Conservation (phyloP, 2,113 vertebrate genomes). For the Geococcyx californianus region DNA sequence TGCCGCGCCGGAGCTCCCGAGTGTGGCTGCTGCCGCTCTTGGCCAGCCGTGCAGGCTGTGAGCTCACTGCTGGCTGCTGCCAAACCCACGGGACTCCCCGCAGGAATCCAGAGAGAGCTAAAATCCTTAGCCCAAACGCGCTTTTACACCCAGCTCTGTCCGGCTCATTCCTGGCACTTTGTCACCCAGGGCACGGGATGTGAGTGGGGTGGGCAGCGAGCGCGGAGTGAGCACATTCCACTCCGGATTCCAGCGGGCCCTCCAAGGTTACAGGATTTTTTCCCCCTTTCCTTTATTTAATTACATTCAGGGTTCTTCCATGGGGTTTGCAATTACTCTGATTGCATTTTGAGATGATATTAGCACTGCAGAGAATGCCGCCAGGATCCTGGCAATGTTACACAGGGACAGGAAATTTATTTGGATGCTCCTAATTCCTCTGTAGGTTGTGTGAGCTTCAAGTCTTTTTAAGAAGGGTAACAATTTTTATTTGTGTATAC, state of each 20-base stretch:
- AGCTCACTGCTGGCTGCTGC: neutral
- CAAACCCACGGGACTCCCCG: neutral
- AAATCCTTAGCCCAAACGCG: neutral
- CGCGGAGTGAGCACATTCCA: neutral
- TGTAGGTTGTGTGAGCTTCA: neutral
- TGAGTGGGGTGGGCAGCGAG: neutral
- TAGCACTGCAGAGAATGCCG: neutral
- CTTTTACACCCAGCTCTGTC: neutral
- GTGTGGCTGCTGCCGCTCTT: neutral
- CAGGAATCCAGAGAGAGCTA: neutral
- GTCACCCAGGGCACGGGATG: neutral
- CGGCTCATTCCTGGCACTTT: neutral
- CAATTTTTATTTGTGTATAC: neutral
- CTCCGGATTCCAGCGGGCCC: conserved; percentile 24
- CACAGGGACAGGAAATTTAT: neutral
- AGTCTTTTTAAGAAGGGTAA: neutral
- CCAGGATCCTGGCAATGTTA: neutral
- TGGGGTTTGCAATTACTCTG: neutral
- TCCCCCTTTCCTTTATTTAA: neutral
- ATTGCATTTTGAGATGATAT: neutral
- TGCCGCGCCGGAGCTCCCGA: neutral
- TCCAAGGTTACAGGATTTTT: neutral
- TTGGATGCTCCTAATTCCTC: conserved; percentile 29
- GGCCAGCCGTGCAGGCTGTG: neutral
- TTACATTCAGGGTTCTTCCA: neutral